Evolutionary conservation across 2,888 invertebrate species (phyloP).

Genomic region (Pandemis heparana): DNA sequence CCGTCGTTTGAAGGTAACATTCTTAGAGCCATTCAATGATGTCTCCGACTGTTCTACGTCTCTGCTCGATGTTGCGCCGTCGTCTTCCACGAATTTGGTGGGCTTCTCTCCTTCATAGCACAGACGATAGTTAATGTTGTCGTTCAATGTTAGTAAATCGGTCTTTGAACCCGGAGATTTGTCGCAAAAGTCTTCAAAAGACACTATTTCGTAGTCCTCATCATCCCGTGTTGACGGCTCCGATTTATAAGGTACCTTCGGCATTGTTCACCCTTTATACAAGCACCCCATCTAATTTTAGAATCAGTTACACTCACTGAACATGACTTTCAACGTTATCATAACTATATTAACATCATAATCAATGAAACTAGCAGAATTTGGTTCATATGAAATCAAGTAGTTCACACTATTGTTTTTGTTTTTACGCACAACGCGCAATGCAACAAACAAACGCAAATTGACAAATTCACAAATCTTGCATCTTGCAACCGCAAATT

Average conservation of each 20-base stretch:
- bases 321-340: slow-evolving; percentile 18
- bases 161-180: slow-evolving; percentile 82
- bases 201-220: slow-evolving; percentile 83
- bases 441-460: slow-evolving; percentile 20
- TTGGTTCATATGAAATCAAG: not conserved
- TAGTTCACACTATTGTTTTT: slow-evolving; percentile 24
- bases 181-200: slow-evolving; percentile 87
- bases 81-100: slow-evolving; percentile 61
- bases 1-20: slow-evolving; percentile 67
- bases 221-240: slow-evolving; percentile 74
- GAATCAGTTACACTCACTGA: slow-evolving; percentile 41
- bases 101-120: slow-evolving; percentile 75
- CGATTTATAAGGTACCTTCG: slow-evolving; percentile 78
- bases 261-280: slow-evolving; percentile 63
- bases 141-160: slow-evolving; percentile 83
- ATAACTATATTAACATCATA: slow-evolving; percentile 8
- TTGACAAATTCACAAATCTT: slow-evolving; percentile 25
- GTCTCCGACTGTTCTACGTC: slow-evolving; percentile 73
- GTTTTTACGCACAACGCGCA: slow-evolving; percentile 34
- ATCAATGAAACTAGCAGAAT: not conserved
- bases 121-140: slow-evolving; percentile 82
- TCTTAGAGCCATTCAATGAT: slow-evolving; percentile 71
- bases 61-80: slow-evolving; percentile 69
- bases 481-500: slow-evolving; percentile 12
- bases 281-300: slow-evolving; percentile 52